Percentiles rank a stretch among this genome's conserved stretches.
phyloP scores from a whole-genome alignment of 2,888 invertebrate species.

The Ophioninae sp. region DNA sequence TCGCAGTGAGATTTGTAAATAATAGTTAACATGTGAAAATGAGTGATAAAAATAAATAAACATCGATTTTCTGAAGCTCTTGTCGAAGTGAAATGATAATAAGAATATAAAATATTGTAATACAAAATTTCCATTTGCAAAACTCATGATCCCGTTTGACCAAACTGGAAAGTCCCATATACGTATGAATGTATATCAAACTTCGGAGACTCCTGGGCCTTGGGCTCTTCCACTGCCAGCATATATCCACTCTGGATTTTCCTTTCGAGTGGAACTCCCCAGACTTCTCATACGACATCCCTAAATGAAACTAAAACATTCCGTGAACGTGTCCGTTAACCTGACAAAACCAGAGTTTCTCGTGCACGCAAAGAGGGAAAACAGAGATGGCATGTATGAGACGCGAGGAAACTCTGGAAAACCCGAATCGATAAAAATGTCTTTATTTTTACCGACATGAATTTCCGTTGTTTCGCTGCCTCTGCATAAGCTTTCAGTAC shows the following conservation, averaged over 20 bases:
- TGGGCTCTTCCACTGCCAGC: conserved; percentile 49
- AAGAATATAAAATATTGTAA: neutral
- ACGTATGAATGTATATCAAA: neutral
- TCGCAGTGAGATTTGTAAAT: neutral
- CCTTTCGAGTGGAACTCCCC: conserved; percentile 39
- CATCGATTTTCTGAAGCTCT: neutral
- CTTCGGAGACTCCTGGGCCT: conserved; percentile 43
- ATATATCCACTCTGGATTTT: conserved; percentile 46
- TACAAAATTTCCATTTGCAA: neutral
- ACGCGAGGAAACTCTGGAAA: neutral
- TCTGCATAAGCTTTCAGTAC: neutral
- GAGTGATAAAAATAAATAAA: too few species aligned
- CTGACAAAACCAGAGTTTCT: conserved; percentile 59
- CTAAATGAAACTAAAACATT: conserved; percentile 64
- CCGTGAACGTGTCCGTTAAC: conserved; percentile 58
- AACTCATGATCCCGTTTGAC: neutral
- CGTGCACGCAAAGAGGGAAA: conserved; percentile 49
- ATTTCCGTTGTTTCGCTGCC: neutral
- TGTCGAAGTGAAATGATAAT: neutral
- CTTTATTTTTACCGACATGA: neutral
- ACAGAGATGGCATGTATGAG: conserved; percentile 31
- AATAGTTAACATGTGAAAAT: neutral
- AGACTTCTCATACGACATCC: conserved; percentile 55
- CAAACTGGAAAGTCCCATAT: conserved; percentile 5
- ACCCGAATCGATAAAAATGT: neutral